Conservation (phyloP, 2,797 vertebrate species). For the Spinus olivaceus region DNA sequence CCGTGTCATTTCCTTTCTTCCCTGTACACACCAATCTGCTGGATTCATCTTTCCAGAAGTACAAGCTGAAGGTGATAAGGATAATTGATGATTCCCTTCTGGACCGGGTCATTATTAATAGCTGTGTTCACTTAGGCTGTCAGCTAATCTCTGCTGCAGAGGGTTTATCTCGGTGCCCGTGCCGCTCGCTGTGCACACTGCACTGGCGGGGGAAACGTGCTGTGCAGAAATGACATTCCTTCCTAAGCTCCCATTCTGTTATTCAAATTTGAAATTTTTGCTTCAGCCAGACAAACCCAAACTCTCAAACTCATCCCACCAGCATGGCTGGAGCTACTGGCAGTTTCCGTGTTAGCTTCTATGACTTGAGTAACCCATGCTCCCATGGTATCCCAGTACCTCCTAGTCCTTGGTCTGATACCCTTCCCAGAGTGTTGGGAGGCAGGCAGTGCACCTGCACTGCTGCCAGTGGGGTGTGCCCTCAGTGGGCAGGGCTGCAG, state of each 20-base stretch:
- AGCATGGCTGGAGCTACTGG: rapidly evolving
- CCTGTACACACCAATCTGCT: neutral
- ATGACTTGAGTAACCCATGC: rapidly evolving
- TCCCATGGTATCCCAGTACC: rapidly evolving
- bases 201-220: neutral
- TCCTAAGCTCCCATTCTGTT: neutral
- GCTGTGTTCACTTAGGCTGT: neutral
- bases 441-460: rapidly evolving
- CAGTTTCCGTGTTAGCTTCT: rapidly evolving
- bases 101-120: slow-evolving; percentile 19
- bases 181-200: neutral
- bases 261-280: neutral
- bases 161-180: neutral
- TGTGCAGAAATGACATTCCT: neutral
- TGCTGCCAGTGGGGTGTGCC: neutral
- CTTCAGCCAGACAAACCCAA: neutral
- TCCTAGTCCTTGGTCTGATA: neutral
- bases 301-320: neutral
- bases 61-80: neutral
- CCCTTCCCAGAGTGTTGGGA: rapidly evolving
- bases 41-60: slow-evolving; percentile 17
- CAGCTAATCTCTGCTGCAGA: neutral
- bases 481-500: neutral
- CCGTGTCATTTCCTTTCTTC: neutral
- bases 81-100: slow-evolving; percentile 13